Conservation (phyloP, 2,113 vertebrate genomes). For the Zosterops hypoxanthus region DNA sequence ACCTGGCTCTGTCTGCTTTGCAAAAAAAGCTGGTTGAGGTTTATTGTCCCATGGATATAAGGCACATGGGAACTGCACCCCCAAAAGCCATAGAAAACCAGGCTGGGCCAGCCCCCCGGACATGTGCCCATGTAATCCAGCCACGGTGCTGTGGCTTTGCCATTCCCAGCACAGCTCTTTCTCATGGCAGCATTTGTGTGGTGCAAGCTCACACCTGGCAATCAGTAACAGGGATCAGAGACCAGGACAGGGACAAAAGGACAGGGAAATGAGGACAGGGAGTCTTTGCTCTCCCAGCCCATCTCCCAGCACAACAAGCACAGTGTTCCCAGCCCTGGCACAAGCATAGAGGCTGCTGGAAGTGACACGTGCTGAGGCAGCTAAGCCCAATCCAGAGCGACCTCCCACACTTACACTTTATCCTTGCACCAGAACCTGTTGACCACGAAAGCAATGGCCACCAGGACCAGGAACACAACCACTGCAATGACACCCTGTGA, state of each 20-base stretch:
- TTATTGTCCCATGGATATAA: background rate
- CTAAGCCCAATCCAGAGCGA: background rate
- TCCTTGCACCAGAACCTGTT: slow-evolving; percentile 62
- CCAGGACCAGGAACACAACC: slow-evolving; percentile 47
- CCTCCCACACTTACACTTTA: slow-evolving; percentile 44
- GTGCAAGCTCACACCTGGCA: background rate
- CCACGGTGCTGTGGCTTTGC: rapidly evolving
- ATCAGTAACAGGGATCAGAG: slow-evolving; percentile 25
- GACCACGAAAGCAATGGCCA: slow-evolving; percentile 20
- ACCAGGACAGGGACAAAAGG: background rate
- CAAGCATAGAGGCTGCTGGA: background rate
- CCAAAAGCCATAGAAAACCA: background rate
- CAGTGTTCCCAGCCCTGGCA: background rate
- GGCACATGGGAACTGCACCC: background rate
- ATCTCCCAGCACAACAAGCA: background rate
- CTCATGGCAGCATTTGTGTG: rapidly evolving
- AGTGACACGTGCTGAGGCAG: background rate
- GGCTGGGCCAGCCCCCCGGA: background rate
- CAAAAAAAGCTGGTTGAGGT: background rate
- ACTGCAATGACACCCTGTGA: slow-evolving; percentile 49
- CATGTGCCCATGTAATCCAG: rapidly evolving
- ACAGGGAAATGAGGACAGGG: background rate
- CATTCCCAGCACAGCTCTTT: rapidly evolving
- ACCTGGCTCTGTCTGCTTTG: background rate
- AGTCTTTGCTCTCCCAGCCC: background rate